A percentile compares a stretch with the other conserved stretches of the same genome.
phyloP scores from a whole-genome alignment of 2,797 vertebrate species.

The Acrocephalus scirpaceus region DNA sequence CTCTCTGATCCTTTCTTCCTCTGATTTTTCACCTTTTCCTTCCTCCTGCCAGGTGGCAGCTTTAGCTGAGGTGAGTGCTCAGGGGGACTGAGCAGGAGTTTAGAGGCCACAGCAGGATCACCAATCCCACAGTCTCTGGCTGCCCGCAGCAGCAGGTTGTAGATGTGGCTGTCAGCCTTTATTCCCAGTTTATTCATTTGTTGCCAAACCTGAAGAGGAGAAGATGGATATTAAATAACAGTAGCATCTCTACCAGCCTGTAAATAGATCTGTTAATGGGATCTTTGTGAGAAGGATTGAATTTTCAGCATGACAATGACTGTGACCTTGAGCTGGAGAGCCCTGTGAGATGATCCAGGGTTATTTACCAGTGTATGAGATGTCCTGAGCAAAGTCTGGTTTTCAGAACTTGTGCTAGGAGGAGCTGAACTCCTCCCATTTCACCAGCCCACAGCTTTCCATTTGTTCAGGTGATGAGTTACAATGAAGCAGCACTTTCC shows the following conservation, averaged over 20 bases:
- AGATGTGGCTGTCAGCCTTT: slow-evolving; percentile 78
- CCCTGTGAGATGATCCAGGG: background rate
- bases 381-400: background rate
- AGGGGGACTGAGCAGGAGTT: slow-evolving; percentile 75
- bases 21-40: background rate
- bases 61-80: background rate
- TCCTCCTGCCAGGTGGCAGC: background rate
- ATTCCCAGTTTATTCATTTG: slow-evolving; percentile 87
- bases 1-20: background rate
- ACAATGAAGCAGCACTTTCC: background rate
- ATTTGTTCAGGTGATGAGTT: background rate
- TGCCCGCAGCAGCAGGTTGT: slow-evolving; percentile 87
- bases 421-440: background rate
- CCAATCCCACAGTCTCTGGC: slow-evolving; percentile 91
- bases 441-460: background rate
- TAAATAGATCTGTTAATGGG: background rate
- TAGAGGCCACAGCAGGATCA: slow-evolving; percentile 74
- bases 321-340: background rate
- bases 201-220: slow-evolving; percentile 86
- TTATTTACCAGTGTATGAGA: fast-evolving
- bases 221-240: background rate
- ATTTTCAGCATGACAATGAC: background rate
- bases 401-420: background rate
- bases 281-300: background rate
- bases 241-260: background rate